Evolutionary conservation across 2,888 invertebrate genomes (phyloP), one percentile per base, ranked within the genome.

Genomic region (Antheraea assamensis): DNA sequence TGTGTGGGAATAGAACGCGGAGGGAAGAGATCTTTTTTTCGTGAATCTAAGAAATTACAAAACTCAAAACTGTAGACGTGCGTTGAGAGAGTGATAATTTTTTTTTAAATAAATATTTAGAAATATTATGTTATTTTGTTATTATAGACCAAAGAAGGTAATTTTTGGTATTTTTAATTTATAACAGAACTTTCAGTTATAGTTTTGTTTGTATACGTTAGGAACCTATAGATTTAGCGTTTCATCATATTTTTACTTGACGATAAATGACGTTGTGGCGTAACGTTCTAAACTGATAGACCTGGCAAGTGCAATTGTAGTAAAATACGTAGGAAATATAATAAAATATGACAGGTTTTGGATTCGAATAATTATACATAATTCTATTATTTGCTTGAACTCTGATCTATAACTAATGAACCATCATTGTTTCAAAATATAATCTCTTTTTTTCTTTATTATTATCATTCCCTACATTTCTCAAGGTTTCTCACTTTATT

Each of bases 211-310:
- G n/a, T 3, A 8, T 24, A 10, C n/a, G 4, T 55, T 19, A 24
- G n/a, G 8, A 4, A 58, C 24, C 1, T 55, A 24, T 58, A 58
- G 10, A 24, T 58, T 70, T 49, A 70, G 10, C 8, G 47, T 70
- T 47, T 1, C 78, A 47, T 27, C 15, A 21, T 68, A 76, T 24
- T 58, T 58, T 58, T 3, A 58, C 13, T 21, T 10, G 1, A 24
- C n/a, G 24, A 8, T n/a, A 42, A 42, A 24, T 58, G 10, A 24
- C 24, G 58, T n/a, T 55, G 55, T 58, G 58, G 58, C 3, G n/a
- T 58, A n/a, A 13, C 10, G 13, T 24, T 3, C 8, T 10, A 58
- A 24, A 4, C 7, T 21, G 24, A 1, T 24, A 58, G 13, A 21
- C 5, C 21, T 52, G 21, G 19, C 21, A 19, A 52, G 52, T 52